Percentiles rank a stretch among this genome's conserved stretches.
Conservation (phyloP, 2,888 invertebrate genomes). For the Drosophila macrospina region DNA sequence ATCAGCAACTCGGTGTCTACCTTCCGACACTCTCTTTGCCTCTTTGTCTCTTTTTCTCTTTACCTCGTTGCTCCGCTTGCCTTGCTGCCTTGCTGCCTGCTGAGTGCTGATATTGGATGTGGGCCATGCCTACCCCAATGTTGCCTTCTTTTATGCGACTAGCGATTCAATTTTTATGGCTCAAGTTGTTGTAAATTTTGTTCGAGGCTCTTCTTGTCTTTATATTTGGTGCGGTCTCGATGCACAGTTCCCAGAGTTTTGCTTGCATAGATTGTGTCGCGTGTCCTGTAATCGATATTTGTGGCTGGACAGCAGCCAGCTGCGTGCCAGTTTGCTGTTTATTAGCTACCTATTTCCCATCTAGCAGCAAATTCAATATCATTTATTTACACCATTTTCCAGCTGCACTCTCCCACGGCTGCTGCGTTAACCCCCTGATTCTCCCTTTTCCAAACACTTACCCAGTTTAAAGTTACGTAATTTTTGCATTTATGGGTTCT, state of each 20-base stretch:
- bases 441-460: too few species aligned
- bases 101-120: conserved; percentile 48
- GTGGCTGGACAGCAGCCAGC: conserved; percentile 22
- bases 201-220: conserved; percentile 28
- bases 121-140: conserved; percentile 31
- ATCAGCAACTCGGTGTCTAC: conserved; percentile 46
- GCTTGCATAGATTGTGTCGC: conserved; percentile 38
- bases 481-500: conserved; percentile 50
- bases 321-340: conserved; percentile 66
- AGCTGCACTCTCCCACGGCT: conserved; percentile 18
- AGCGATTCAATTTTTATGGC: conserved; percentile 74
- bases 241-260: conserved; percentile 32
- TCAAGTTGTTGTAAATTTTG: conserved; percentile 67
- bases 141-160: conserved; percentile 59
- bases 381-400: conserved; percentile 69
- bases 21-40: not conserved
- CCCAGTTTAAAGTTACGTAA: conserved; percentile 51
- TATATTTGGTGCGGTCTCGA: conserved; percentile 12
- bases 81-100: conserved; percentile 29
- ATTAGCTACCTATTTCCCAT: conserved; percentile 57
- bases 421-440: too few species aligned
- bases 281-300: conserved; percentile 70
- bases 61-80: conserved; percentile 12
- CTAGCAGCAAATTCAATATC: conserved; percentile 68
- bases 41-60: not conserved